Base-by-base conservation (phyloP, 2,797 vertebrate species). In the Parauchenoglanis punctatus region DNA sequence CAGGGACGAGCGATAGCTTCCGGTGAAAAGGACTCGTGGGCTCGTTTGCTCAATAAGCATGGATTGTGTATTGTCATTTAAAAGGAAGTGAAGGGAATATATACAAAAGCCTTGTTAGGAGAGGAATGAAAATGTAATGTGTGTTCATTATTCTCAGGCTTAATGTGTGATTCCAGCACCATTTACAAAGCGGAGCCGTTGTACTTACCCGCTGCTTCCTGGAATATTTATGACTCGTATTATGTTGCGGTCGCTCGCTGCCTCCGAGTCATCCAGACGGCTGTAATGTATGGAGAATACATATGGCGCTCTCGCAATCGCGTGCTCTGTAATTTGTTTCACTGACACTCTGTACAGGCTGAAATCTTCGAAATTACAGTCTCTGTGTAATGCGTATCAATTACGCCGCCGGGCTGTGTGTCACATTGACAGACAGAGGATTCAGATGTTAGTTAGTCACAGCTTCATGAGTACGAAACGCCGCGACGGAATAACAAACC, bases 161-260 rank as follows among this genome's bases (percentile, higher is more conserved):
- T 85, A 84, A 84, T 83, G 90, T 72, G 93, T 91, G 92, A 88
- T 92, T 92, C 91, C 92, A 61, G 90, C 54, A 87, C 91, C 93
- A 91, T 94, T 95, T 93, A 95, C 94, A 91, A 94, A 93, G 90
- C 90, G 91, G 93, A 92, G 81, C 28, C 92, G 92, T 92, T 94
- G 94, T 95, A 93, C 91, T 78, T 91, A 93, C 93, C 93, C 87
- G 92, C 91, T 88, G 91, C 91, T 89, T 93, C 87, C 91, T 87
- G 91, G 94, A 92, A 95, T 94, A 95, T 95, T 93, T 94, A 94
- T 93, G 93, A 93, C 90, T 88, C 90, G 86, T 92, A 92, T 95
- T 95, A 93, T 95, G 92, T 92, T 56, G 91, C 93, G 91, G 89
- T 92, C 91, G 93, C 94, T 93, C 93, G 92, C 91, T 91, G 91